Base-by-base conservation (phyloP, 2,797 vertebrate genomes). In the Cyprinella venusta region DNA sequence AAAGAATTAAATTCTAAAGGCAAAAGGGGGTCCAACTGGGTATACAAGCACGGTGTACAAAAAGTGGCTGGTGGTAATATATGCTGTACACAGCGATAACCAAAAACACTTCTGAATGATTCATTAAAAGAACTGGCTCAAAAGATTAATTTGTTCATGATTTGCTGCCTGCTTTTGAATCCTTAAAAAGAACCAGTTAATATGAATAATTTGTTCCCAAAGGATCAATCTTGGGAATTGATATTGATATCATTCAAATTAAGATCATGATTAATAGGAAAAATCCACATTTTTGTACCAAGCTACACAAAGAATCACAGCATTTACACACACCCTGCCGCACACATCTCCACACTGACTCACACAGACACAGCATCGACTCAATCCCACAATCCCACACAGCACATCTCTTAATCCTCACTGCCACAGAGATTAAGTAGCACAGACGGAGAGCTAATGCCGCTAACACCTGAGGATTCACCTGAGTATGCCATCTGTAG, bases 391-490 rank as follows among this genome's bases (percentile, higher is more conserved):
- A 82, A 76, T 76, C 71, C 83, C 85, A 84, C 81, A 71, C 76
- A 81, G 79, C 84, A 81, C 69, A 65, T 76, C 76, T 82, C 72
- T 59, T 80, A 84, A 81, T 78, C 84, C 71, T 77, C 79, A 67
- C 71, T 76, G 61, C 75, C 76, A 84, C 61, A 61, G 52, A 86
- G 84, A 87, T 88, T 87, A 85, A 84, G 52, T 84, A 36, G 45
- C 81, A 80, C 69, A 72, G 79, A 84, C 54, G 33, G 64, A 75
- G 13, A 87, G 68, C 82, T 84, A 86, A 84, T 64, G 81, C 84
- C 36, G 50, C 76, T 80, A 88, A 89, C 85, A 84, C 84, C 74
- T 83, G 74, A 70, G 50, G 64, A 82, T 82, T 74, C 48, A 82
- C 79, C 72, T 84, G 76, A 67, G 72, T 65, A 77, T 24, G 52